Percentiles rank a stretch among this genome's conserved stretches.
These are phyloP conservation scores for Volucella inflata DNA, from an alignment of 2,888 invertebrate genomes.

Conservation along the genomic window DNA sequence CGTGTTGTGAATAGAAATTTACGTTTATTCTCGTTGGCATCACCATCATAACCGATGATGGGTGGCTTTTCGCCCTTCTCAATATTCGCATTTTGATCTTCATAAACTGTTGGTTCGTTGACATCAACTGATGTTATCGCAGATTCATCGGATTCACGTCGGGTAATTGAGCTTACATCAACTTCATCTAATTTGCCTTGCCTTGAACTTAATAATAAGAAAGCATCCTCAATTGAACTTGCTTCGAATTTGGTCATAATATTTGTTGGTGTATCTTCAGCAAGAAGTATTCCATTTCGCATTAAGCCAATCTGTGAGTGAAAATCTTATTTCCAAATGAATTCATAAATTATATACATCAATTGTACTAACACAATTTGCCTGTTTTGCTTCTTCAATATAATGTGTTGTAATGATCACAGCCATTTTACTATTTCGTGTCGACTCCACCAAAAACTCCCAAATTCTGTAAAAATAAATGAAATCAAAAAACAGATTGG, in stretches of 20 bases:
- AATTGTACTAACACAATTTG: conserved; percentile 87
- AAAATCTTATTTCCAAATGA: background rate
- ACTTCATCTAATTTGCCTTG: conserved; percentile 83
- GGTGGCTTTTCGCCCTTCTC: conserved; percentile 77
- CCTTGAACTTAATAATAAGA: conserved; percentile 90
- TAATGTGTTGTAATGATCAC: conserved; percentile 97
- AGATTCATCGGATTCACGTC: conserved; percentile 77
- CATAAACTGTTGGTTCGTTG: conserved; percentile 77
- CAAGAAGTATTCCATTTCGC: conserved; percentile 92
- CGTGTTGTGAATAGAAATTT: conserved; percentile 81
- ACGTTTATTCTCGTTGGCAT: conserved; percentile 78
- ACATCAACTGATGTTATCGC: conserved; percentile 79
- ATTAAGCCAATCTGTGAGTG: conserved; percentile 92
- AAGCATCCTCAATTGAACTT: conserved; percentile 93
- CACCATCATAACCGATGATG: conserved; percentile 69
- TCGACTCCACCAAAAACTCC: conserved; percentile 91
- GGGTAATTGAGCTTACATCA: conserved; percentile 75
- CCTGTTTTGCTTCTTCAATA: conserved; percentile 95
- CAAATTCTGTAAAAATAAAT: conserved; percentile 88
- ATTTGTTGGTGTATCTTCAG: conserved; percentile 91
- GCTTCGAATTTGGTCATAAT: conserved; percentile 89
- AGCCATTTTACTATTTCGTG: conserved; percentile 88
- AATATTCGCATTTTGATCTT: conserved; percentile 75
- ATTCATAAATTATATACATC: background rate
- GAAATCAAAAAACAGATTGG: background rate